Evolutionary conservation across 2,113 vertebrate genomes (phyloP).

Genomic region (Centropus bengalensis): DNA sequence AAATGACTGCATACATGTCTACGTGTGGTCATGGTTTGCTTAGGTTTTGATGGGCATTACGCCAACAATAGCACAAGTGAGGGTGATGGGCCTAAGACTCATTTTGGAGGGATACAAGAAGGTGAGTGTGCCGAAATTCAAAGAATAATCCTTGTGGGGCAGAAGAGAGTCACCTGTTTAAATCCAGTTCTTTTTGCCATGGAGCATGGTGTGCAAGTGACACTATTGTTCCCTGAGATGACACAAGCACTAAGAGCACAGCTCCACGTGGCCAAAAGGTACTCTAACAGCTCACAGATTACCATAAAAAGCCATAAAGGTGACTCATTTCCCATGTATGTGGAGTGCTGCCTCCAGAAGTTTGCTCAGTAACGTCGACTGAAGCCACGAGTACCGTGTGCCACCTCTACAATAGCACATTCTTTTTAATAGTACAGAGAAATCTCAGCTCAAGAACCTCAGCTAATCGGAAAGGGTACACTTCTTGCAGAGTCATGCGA

Average conservation of each 20-base stretch:
- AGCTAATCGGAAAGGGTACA: not conserved
- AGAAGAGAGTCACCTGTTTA: not conserved
- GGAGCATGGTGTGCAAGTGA: not conserved
- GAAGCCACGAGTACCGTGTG: not conserved
- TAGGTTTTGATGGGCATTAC: not conserved
- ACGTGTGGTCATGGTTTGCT: not conserved
- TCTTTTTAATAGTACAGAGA: not conserved
- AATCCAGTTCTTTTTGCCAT: not conserved
- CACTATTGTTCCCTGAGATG: not conserved
- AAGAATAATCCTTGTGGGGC: not conserved
- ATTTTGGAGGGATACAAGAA: not conserved
- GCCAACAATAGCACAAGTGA: not conserved
- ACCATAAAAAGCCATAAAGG: not conserved
- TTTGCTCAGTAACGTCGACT: not conserved
- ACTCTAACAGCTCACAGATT: not conserved
- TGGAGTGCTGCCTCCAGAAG: not conserved
- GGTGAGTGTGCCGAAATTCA: not conserved
- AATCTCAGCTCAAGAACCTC: not conserved
- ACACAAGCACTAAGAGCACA: not conserved
- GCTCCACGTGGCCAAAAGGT: accelerated
- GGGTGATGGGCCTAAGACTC: not conserved
- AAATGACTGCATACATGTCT: accelerated
- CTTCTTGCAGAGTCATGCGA: not conserved
- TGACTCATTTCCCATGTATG: not conserved
- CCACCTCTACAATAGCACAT: not conserved